phyloP scores from a whole-genome alignment of 2,113 vertebrate species.

The Macquaria ambigua region DNA sequence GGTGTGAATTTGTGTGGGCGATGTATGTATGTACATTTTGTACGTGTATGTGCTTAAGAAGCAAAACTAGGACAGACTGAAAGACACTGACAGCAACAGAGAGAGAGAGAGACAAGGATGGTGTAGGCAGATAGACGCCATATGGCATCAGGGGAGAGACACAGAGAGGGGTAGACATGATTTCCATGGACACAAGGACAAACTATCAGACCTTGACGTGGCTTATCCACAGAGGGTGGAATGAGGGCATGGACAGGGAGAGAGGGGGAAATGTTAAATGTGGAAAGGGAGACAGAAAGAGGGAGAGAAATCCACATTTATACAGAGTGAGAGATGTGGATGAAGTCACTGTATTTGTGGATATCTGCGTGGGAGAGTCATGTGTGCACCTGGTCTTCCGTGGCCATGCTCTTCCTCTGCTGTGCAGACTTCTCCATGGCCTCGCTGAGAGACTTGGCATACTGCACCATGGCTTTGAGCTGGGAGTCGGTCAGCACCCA shows the following conservation, averaged over 20 bases:
- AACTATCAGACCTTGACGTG: conserved; percentile 48
- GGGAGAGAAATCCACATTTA: background rate
- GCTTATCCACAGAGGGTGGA: conserved; percentile 20
- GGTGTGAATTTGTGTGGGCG: conserved; percentile 9
- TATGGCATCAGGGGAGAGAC: conserved; percentile 3
- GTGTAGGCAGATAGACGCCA: background rate
- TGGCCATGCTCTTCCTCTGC: conserved; percentile 96
- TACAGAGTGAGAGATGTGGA: background rate
- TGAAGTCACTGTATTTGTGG: background rate
- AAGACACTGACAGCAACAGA: background rate
- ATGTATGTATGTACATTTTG: conserved; percentile 10
- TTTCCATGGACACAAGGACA: conserved; percentile 20
- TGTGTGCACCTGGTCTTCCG: conserved; percentile 85
- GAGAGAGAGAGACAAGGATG: background rate
- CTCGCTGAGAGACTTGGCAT: conserved; percentile 98
- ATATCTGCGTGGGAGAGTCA: background rate
- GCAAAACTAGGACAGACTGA: conserved; percentile 10
- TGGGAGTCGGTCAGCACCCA: conserved; percentile 99
- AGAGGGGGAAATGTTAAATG: background rate
- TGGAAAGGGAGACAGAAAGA: background rate
- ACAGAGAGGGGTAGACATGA: conserved; percentile 12
- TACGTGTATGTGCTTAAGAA: background rate
- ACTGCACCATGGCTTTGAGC: conserved; percentile 98
- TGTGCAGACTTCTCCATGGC: conserved; percentile 97
- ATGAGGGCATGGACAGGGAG: background rate